Evolutionary conservation across 2,113 vertebrate species (phyloP).

Genomic region (Desmodus rotundus): DNA sequence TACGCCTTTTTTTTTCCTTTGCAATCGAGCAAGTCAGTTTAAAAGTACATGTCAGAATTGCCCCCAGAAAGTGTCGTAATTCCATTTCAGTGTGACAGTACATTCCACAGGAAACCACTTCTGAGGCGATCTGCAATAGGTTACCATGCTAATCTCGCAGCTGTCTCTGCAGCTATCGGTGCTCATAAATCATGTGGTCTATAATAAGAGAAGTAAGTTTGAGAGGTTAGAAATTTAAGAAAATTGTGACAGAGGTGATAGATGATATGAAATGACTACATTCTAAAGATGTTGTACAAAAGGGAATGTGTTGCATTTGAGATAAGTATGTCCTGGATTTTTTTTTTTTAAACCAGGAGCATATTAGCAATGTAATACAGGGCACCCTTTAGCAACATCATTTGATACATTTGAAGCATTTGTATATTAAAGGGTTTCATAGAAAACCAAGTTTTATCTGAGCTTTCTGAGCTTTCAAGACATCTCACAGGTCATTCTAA

Average conservation of each 20-base stretch:
- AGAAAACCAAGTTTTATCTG: neutral
- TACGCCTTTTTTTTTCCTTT: neutral
- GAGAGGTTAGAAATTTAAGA: conserved; percentile 78
- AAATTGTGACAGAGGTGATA: conserved; percentile 75
- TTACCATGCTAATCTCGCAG: conserved; percentile 73
- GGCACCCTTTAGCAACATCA: conserved; percentile 16
- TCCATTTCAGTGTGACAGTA: conserved; percentile 62
- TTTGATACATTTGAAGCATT: conserved; percentile 24
- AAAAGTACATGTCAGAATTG: conserved; percentile 35
- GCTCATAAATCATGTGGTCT: conserved; percentile 77
- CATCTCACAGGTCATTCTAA: neutral
- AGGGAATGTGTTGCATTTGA: conserved; percentile 68
- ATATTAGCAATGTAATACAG: conserved; percentile 2
- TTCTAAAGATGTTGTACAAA: conserved; percentile 72
- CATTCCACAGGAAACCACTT: conserved; percentile 63
- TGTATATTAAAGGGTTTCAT: conserved; percentile 19
- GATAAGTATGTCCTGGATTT: conserved; percentile 60
- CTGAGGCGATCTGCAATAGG: conserved; percentile 59
- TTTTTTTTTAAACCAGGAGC: conserved; percentile 19
- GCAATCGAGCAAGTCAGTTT: conserved; percentile 44
- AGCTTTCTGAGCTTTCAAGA: neutral
- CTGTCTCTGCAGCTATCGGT: conserved; percentile 66
- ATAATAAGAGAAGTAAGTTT: conserved; percentile 72
- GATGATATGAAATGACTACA: conserved; percentile 75
- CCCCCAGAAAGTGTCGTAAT: conserved; percentile 56